These are phyloP conservation scores for Pelagia noctiluca DNA, from an alignment of 30 jellyfish, hydroid and myxozoan genomes.

Conservation along the genomic window DNA sequence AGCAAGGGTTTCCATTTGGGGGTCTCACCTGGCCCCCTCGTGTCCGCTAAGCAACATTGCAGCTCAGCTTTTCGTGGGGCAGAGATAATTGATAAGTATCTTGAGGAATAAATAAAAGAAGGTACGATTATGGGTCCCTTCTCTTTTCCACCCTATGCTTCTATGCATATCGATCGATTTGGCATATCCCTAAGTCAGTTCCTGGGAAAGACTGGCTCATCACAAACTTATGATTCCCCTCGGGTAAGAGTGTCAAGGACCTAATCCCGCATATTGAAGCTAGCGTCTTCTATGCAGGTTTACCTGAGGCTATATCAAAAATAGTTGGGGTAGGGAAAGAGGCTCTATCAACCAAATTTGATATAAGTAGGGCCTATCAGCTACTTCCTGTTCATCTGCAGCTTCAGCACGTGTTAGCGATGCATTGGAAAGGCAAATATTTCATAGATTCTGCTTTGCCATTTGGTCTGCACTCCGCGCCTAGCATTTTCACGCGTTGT, in stretches of 20 bases:
- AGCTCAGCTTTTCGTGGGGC: slow-evolving; percentile 41
- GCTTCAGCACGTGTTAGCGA: slow-evolving; percentile 42
- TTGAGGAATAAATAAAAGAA: slow-evolving; percentile 28
- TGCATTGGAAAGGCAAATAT: slow-evolving; percentile 67
- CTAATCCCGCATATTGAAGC: slow-evolving; percentile 44
- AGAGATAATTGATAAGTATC: slow-evolving; percentile 36
- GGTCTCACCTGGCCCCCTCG: slow-evolving; percentile 2
- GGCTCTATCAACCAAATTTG: not conserved
- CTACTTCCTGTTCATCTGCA: slow-evolving; percentile 33
- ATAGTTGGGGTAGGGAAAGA: not conserved
- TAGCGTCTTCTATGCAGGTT: not conserved
- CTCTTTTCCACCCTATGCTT: slow-evolving; percentile 45
- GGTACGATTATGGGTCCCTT: slow-evolving; percentile 80
- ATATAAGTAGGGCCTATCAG: slow-evolving; percentile 52
- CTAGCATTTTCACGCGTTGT: slow-evolving; percentile 63
- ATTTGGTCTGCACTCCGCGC: slow-evolving; percentile 88
- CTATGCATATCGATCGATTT: slow-evolving; percentile 62
- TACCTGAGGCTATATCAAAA: not conserved
- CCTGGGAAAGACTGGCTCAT: slow-evolving; percentile 74
- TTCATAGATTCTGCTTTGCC: slow-evolving; percentile 79
- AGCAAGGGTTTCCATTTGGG: not conserved
- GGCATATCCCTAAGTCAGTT: slow-evolving; percentile 78
- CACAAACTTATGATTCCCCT: slow-evolving; percentile 63
- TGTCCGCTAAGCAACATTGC: slow-evolving; percentile 48
- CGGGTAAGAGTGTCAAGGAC: slow-evolving; percentile 52